phyloP scores from a whole-genome alignment of 2,797 vertebrate species.

The Rhyacichthys aspro region DNA sequence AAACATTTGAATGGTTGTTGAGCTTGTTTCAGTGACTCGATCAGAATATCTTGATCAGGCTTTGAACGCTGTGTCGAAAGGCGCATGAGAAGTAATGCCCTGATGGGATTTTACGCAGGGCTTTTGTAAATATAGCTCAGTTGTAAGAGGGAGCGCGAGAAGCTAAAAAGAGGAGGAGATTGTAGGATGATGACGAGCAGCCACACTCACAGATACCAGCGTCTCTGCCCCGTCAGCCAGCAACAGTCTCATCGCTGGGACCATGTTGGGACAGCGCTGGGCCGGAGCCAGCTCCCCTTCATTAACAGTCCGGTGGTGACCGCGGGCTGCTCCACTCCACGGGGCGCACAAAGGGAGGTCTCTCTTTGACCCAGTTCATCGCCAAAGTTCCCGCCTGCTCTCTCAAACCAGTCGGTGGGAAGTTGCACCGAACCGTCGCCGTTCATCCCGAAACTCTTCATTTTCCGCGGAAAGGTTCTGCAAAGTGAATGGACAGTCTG shows the following conservation, averaged over 20 bases:
- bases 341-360: slow-evolving; percentile 9
- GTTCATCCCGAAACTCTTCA: too few species aligned
- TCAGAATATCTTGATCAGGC: not conserved
- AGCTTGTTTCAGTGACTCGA: too few species aligned
- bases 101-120: slow-evolving; percentile 57
- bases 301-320: slow-evolving; percentile 12
- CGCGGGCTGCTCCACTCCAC: not conserved
- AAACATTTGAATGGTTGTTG: too few species aligned
- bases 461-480: too few species aligned
- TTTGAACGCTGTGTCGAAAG: not conserved
- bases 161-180: not conserved
- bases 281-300: slow-evolving; percentile 27
- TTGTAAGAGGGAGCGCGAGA: slow-evolving; percentile 15
- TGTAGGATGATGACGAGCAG: slow-evolving; percentile 33
- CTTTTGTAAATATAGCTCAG: slow-evolving; percentile 48
- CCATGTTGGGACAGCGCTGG: slow-evolving; percentile 20
- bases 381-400: slow-evolving; percentile 29
- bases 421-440: too few species aligned
- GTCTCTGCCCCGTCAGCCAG: slow-evolving; percentile 47
- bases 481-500: not conserved
- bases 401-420: not conserved
- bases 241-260: slow-evolving; percentile 40
- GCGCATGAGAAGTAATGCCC: slow-evolving; percentile 41
- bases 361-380: slow-evolving; percentile 31
- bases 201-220: slow-evolving; percentile 46